Evolutionary conservation across 2,113 vertebrate species (phyloP), one percentile per base, ranked within the genome.

Genomic region (Pituophis catenifer): DNA sequence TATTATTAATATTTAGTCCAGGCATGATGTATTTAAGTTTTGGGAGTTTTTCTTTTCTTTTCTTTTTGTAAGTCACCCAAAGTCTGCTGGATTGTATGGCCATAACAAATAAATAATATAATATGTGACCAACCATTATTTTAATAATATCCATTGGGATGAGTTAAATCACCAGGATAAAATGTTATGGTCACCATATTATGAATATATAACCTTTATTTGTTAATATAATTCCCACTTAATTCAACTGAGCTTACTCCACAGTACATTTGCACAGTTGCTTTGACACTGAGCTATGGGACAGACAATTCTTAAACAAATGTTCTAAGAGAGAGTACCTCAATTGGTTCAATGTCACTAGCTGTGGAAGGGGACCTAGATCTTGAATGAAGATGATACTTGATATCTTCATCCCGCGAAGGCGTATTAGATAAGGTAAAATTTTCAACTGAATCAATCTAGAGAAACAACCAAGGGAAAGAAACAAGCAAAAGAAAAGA

Each of bases 371-470:
- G 99, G 50, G 98, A 99, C 86, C 98, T 98, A 5, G 98, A 98
- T 94, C 98, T 98, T 88, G 98, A 98, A 97, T 98, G 98, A 90
- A 98, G 97, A 94, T 98, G 98, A 96, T 98, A 98, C 97, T 98
- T 99, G 90, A 98, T 96, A 93, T 98, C 99, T 85, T 98, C 98
- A 92, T 99, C 98, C 94, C 98, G 95, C 59, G 98, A 98, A 15
- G 98, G 98, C 44, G 98, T 98, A 97, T 99, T 99, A 96, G 98
- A 99, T 89, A 98, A 97, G 3, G 98, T 99, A 96, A 99, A 99
- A 97, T 98, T 99, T 96, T 99, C 99, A 96, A 98, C 97, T 0
- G 99, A 99, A 97, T 99, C 98, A 97, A 99, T 98, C 99, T 99
- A 97, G 89, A 93, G 95, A 94, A 96, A 95, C 52, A 97, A 97